Evolutionary conservation across 2,113 vertebrate genomes (phyloP).

Genomic region (Elephantulus edwardii): DNA sequence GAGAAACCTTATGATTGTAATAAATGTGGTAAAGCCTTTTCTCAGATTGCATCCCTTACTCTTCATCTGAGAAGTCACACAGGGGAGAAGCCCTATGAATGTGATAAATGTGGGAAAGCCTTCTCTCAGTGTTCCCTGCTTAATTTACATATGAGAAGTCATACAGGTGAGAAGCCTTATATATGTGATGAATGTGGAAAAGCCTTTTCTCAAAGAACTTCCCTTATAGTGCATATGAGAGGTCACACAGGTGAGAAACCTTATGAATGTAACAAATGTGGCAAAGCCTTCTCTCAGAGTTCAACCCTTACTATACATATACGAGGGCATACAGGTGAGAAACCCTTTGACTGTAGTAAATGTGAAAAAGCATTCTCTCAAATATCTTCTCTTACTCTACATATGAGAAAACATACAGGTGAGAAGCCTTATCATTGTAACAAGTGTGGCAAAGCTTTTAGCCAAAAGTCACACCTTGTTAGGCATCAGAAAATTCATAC

Average conservation of each 20-base stretch:
- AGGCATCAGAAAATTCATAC: constrained; percentile 79
- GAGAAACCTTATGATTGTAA: constrained; percentile 79
- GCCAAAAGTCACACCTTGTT: constrained; percentile 73
- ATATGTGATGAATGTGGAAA: constrained; percentile 72
- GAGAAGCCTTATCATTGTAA: constrained; percentile 79
- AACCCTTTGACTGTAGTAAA: constrained; percentile 68
- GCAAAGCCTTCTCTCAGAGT: constrained; percentile 74
- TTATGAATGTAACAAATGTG: constrained; percentile 75
- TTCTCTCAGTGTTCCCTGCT: constrained; percentile 75
- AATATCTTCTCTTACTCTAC: constrained; percentile 75
- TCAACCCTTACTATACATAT: constrained; percentile 75
- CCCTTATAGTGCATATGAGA: constrained; percentile 72
- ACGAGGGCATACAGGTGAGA: constrained; percentile 72
- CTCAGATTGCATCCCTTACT: constrained; percentile 74
- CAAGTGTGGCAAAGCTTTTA: constrained; percentile 80
- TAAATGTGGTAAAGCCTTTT: constrained; percentile 75
- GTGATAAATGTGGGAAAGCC: constrained; percentile 72
- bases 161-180: constrained; percentile 75
- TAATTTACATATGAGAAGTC: constrained; percentile 73
- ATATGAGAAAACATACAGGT: constrained; percentile 76
- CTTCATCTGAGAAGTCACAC: constrained; percentile 75
- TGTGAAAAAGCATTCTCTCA: constrained; percentile 73
- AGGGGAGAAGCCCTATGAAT: constrained; percentile 75
- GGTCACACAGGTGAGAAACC: constrained; percentile 75
- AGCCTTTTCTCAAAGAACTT: constrained; percentile 72